Evolutionary conservation across 2,113 vertebrate genomes (phyloP), one percentile per base, ranked within the genome.

Genomic region (Psittacula cyanocephala): DNA sequence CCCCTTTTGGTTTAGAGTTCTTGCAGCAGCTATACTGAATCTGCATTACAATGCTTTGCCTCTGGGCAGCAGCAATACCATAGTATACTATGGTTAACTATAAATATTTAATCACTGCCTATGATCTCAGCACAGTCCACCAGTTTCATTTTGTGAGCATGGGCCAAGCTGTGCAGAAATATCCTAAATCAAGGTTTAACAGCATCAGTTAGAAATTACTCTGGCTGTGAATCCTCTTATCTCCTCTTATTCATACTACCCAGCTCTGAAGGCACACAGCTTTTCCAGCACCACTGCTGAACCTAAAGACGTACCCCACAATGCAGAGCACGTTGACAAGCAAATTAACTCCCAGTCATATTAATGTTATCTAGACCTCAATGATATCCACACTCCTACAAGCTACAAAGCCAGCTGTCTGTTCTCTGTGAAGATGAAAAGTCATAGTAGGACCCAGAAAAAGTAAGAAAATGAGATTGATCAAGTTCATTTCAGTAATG

Each of bases 31-130:
- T 89, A 31, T 78, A 92, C 92, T 52, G 95, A 91, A 91, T 96
- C 86, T 96, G 94, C 87, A 92, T 89, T 96, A 92, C 78, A 97
- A 81, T 95, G 83, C 81, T 87, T 88, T 95, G 91, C 87, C 84
- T 96, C 90, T 70, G 88, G 94, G 86, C 70, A 95, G 93, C 75
- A 96, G 76, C 91, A 96, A 93, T 96, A 95, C 71, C 91, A 70
- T 57, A 81, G 55, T 28, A 65, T 95, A 63, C 69, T 78, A 92
- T 4, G 3, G 85, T 52, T 82, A 95, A 92, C 76, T 81, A 78
- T 86, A 96, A 95, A 94, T 55, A 88, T 84, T 93, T 94, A 82
- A 90, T 96, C 76, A 91, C 82, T 92, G 82, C 55, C 78, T 94
- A 91, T 96, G 72, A 96, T 94, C 75, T 94, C 93, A 92, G 76